Evolutionary conservation across 1,140 invertebrate genomes (phyloP).

Genomic region (Bombus picipes): DNA sequence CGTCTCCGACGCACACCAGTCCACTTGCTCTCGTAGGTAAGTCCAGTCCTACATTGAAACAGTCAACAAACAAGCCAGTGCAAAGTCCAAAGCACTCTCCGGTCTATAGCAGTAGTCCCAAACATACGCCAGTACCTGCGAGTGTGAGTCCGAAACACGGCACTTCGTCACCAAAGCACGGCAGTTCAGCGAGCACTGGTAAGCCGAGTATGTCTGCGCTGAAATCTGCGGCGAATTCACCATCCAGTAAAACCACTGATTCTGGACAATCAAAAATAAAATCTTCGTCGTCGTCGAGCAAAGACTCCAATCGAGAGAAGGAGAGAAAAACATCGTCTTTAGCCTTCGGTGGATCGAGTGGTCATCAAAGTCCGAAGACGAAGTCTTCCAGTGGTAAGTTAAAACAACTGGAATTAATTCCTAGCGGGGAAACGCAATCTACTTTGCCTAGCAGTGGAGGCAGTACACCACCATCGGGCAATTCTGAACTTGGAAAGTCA

Average conservation of each 20-base stretch:
- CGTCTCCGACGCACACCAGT: slow-evolving; percentile 87
- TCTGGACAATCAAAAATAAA: slow-evolving; percentile 69
- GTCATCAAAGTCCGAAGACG: slow-evolving; percentile 86
- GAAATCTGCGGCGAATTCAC: slow-evolving; percentile 90
- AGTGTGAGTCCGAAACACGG: slow-evolving; percentile 87
- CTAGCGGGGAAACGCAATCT: slow-evolving; percentile 68
- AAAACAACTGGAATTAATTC: slow-evolving; percentile 86
- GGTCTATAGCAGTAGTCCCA: slow-evolving; percentile 90
- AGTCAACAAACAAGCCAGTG: slow-evolving; percentile 83
- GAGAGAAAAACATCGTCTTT: slow-evolving; percentile 85
- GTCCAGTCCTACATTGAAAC: slow-evolving; percentile 85
- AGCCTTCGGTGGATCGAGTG: slow-evolving; percentile 81
- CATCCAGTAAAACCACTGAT: slow-evolving; percentile 75
- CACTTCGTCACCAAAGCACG: slow-evolving; percentile 90
- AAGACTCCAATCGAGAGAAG: slow-evolving; percentile 84
- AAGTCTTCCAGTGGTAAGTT: slow-evolving; percentile 86
- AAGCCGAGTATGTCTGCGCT: slow-evolving; percentile 94
- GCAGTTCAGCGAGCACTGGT: slow-evolving; percentile 86
- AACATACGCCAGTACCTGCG: slow-evolving; percentile 84
- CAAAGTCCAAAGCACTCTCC: slow-evolving; percentile 90
- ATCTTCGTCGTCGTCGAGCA: slow-evolving; percentile 76
- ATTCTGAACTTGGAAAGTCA: slow-evolving; percentile 83
- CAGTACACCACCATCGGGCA: slow-evolving; percentile 83
- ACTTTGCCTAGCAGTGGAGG: slow-evolving; percentile 61
- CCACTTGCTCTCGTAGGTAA: slow-evolving; percentile 84